Conservation (phyloP, 2,113 vertebrate genomes). For the Dinomys branickii region DNA sequence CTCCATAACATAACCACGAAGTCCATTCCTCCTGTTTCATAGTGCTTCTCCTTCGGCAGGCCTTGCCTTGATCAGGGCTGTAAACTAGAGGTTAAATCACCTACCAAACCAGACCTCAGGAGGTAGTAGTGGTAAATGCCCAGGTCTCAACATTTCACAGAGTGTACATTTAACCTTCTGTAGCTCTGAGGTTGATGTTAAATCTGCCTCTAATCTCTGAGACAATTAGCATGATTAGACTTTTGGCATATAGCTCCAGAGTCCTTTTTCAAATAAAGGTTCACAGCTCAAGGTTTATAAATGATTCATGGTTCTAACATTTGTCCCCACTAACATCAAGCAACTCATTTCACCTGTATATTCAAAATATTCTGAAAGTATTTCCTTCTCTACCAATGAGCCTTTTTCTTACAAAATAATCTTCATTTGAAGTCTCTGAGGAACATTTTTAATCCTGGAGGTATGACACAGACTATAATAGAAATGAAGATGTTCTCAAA, state of each 20-base stretch:
- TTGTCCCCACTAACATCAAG: background rate
- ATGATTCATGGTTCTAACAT: background rate
- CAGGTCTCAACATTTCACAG: background rate
- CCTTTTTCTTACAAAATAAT: background rate
- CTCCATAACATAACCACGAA: background rate
- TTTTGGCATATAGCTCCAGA: background rate
- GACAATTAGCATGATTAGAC: background rate
- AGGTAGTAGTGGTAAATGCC: background rate
- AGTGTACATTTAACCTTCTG: background rate
- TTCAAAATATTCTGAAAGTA: background rate
- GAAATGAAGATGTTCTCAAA: background rate
- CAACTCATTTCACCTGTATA: background rate
- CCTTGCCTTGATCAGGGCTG: background rate
- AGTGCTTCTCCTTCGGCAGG: background rate
- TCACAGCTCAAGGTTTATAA: background rate
- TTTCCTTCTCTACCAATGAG: background rate
- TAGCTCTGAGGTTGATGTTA: background rate
- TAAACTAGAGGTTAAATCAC: background rate
- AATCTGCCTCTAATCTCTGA: background rate
- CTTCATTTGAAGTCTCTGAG: background rate
- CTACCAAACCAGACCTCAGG: background rate
- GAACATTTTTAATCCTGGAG: background rate
- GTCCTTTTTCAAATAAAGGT: constrained; percentile 36
- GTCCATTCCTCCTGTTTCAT: background rate
- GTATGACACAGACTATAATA: background rate